phyloP scores from a whole-genome alignment of 2,888 invertebrate species.

The Axea sp. region DNA sequence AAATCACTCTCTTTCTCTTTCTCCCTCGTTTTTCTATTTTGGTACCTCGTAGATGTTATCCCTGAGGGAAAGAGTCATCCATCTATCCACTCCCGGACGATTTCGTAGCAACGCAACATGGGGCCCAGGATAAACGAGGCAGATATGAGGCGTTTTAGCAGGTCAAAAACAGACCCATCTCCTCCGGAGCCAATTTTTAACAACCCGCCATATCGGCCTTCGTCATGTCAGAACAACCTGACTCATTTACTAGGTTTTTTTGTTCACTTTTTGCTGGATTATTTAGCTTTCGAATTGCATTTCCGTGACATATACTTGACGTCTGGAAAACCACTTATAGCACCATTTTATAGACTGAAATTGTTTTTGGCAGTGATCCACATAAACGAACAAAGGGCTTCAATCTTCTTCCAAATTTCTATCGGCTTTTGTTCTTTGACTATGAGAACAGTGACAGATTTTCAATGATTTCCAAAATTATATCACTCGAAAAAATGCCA shows the following conservation, averaged over 20 bases:
- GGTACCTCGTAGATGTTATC: slow-evolving; percentile 33
- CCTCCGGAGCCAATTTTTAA: slow-evolving; percentile 33
- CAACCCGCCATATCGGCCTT: slow-evolving; percentile 23
- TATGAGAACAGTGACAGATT: no score
- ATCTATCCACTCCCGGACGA: slow-evolving; percentile 47
- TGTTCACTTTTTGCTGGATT: slow-evolving; percentile 14
- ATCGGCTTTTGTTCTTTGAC: not conserved
- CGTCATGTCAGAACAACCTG: slow-evolving; percentile 39
- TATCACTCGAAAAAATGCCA: no score
- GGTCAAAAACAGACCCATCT: slow-evolving; percentile 38
- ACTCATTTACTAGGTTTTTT: slow-evolving; percentile 14
- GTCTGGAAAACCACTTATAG: slow-evolving; percentile 6
- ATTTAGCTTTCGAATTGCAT: slow-evolving; percentile 16
- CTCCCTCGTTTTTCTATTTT: slow-evolving; percentile 21
- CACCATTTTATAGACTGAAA: slow-evolving; percentile 10
- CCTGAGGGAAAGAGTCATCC: slow-evolving; percentile 50
- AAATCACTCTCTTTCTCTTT: not conserved
- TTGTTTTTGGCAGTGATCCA: slow-evolving; percentile 21
- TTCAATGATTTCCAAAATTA: no score
- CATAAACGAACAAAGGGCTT: slow-evolving; percentile 7
- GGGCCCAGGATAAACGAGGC: slow-evolving; percentile 12
- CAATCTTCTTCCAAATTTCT: not conserved
- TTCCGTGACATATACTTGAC: slow-evolving; percentile 2
- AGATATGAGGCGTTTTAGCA: slow-evolving; percentile 33
- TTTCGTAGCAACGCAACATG: slow-evolving; percentile 28